Evolutionary conservation across 2,888 invertebrate genomes (phyloP), one percentile per base, ranked within the genome.

Genomic region (Eledone cirrhosa): DNA sequence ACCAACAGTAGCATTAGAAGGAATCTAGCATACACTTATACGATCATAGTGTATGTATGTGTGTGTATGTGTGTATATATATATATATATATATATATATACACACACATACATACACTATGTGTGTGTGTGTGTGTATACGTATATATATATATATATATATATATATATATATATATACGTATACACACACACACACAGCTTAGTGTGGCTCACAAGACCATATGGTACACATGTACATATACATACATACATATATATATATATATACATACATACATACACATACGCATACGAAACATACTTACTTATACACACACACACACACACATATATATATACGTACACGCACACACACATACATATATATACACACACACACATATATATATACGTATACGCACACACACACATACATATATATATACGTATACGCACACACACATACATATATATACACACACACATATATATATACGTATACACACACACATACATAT

Each of bases 351-450:
- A n/a, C 27, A n/a, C 27, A n/a, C 14, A 63, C 27, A 63, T 63
- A 63, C 27, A 63, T 63, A 63, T 63, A 63, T 63, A 63, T 63
- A 63, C 27, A 63, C 27, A 63, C 27, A 63, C 27, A 63, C 27
- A 63, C 27, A 63, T 63, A 63, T 59, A 8, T 59, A 59, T 59
- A n/a, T 59, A 59, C 24, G 13, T 59, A 13, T 59, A 59, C 13
- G 13, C 24, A 13, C 13, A 59, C 13, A 24, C 24, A 24, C 13
- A 24, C 24, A 24, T 59, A 24, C 24, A 24, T 59, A 24, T 59
- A 24, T 13, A 24, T 59, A 24, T 13, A 24, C 13, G 59, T 24
- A 13, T 3, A 59, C 24, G 13, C 13, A 48, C 19, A 19, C 19
- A 19, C 24, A 16, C 24, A 59, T 59, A 59, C 24, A 59, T 59